Conservation (phyloP, 2,888 invertebrate genomes). For the Adelphocoris suturalis region DNA sequence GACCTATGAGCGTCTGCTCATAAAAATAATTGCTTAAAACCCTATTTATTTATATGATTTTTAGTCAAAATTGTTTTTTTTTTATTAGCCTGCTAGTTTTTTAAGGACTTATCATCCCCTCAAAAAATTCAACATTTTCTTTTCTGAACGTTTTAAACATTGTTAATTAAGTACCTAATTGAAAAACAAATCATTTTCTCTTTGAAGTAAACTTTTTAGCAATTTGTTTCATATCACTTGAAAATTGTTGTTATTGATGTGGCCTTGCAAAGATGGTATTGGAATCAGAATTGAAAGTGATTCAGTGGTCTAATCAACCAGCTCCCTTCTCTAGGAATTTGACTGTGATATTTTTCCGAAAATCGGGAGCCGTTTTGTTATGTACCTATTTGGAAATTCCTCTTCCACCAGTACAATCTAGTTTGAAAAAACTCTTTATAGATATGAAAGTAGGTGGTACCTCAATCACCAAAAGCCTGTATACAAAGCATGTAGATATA, state of each 20-base stretch:
- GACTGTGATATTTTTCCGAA: constrained; percentile 20
- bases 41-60: constrained; percentile 48
- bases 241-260: neutral
- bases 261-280: neutral
- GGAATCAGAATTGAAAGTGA: neutral
- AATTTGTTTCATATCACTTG: neutral
- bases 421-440: no score
- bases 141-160: neutral
- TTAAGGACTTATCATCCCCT: constrained; percentile 42
- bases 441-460: no score
- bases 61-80: constrained; percentile 21
- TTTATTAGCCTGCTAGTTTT: constrained; percentile 51
- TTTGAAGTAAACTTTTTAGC: neutral
- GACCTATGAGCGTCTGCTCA: constrained; percentile 33
- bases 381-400: neutral
- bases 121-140: constrained; percentile 13
- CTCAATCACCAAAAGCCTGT: no score
- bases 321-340: neutral
- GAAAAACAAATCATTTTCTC: neutral
- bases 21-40: neutral
- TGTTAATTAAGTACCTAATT: neutral
- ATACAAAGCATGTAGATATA: no score
- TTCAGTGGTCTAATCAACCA: neutral
- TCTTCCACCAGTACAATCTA: no score
- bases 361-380: neutral